phyloP scores from a whole-genome alignment of 1,140 invertebrate genomes.

The Bombus balteatus region DNA sequence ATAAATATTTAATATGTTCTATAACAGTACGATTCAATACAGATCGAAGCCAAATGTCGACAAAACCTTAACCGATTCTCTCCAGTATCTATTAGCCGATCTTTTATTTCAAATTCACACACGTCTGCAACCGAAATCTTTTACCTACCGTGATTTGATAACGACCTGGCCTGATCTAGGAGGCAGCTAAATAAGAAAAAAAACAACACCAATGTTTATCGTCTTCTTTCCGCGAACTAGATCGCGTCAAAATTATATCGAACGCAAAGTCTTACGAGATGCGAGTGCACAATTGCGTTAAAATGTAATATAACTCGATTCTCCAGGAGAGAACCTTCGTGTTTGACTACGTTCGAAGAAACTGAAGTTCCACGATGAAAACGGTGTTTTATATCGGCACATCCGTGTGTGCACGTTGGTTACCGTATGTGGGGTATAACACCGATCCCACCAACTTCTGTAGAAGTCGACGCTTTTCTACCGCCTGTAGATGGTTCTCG shows the following conservation, averaged over 20 bases:
- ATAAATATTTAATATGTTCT: not conserved
- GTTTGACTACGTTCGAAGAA: conserved; percentile 42
- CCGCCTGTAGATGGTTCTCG: conserved; percentile 28
- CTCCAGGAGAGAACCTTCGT: conserved; percentile 7
- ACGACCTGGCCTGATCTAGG: not conserved
- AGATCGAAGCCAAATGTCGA: not conserved
- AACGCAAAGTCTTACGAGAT: not conserved
- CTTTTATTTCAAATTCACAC: not conserved
- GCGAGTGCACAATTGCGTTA: not conserved
- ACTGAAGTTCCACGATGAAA: conserved; percentile 51
- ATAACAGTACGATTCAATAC: not conserved
- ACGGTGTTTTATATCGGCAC: conserved; percentile 63
- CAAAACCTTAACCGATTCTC: not conserved
- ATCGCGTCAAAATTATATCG: not conserved
- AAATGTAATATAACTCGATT: not conserved
- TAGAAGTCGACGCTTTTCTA: not conserved
- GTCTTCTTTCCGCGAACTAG: not conserved
- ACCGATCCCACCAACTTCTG: conserved; percentile 24
- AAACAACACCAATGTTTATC: too few relatives aligned
- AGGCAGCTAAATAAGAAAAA: too few relatives aligned
- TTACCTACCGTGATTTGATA: not conserved
- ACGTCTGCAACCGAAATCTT: not conserved
- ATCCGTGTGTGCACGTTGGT: not conserved
- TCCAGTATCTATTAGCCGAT: too few relatives aligned
- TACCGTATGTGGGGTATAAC: conserved; percentile 1